phyloP scores from a whole-genome alignment of 2,113 vertebrate genomes.

The Meleagris gallopavo region DNA sequence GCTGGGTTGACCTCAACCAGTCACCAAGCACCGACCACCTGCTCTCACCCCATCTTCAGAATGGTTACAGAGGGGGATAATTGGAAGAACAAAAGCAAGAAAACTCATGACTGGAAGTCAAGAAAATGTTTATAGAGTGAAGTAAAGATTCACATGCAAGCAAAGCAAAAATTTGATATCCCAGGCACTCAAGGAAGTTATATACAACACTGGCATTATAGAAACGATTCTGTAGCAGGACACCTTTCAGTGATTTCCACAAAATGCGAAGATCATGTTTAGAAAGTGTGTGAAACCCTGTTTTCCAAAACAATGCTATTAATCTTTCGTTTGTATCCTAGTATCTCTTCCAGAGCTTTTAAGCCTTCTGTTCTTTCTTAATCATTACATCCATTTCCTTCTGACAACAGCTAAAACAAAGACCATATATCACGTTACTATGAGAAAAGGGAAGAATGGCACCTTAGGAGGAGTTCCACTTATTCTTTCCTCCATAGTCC shows the following conservation, averaged over 20 bases:
- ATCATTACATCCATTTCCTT: not conserved
- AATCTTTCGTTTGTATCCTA: not conserved
- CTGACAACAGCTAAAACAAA: not conserved
- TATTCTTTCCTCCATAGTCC: not conserved
- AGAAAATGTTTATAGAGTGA: not conserved
- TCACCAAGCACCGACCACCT: not conserved
- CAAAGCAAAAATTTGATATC: not conserved
- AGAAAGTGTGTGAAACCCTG: not conserved
- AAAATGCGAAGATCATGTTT: not conserved
- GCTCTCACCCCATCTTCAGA: accelerated
- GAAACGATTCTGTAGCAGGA: not conserved
- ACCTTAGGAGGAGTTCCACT: not conserved
- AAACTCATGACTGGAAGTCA: not conserved
- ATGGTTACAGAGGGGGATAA: not conserved
- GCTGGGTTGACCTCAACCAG: not conserved
- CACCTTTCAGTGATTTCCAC: not conserved
- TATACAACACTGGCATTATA: no score
- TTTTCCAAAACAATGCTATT: not conserved
- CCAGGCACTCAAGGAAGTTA: not conserved
- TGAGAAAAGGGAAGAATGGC: not conserved
- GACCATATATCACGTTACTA: not conserved
- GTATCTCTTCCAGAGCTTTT: not conserved
- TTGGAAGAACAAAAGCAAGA: not conserved
- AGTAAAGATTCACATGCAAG: not conserved
- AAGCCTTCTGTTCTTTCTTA: not conserved